A percentile compares a stretch with the other conserved stretches of the same genome.
phyloP scores from a whole-genome alignment of 2,888 invertebrate species.

The Apoda limacodes region DNA sequence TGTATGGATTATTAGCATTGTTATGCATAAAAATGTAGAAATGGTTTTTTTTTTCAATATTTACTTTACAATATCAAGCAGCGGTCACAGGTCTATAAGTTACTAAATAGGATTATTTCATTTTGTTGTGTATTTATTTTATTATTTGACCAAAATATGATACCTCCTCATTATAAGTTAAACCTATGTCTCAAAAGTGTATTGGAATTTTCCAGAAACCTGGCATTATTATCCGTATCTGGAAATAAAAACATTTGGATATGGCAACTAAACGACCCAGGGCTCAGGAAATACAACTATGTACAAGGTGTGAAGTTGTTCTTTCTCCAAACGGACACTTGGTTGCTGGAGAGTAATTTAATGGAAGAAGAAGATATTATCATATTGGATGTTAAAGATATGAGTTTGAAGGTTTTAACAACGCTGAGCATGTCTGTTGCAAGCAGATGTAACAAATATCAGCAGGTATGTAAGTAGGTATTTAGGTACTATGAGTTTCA shows the following conservation, averaged over 20 bases:
- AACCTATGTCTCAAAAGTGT: no score
- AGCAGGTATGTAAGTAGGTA: slow-evolving; percentile 57
- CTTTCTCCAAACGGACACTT: slow-evolving; percentile 39
- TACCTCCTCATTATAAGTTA: no score
- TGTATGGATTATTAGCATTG: no score
- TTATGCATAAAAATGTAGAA: no score
- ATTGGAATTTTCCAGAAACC: slow-evolving; percentile 36
- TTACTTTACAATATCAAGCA: no score
- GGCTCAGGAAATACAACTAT: slow-evolving; percentile 47
- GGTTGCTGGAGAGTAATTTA: slow-evolving; percentile 30
- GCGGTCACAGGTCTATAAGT: no score
- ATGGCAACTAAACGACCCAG: slow-evolving; percentile 57
- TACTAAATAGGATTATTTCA: no score
- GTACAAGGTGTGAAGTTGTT: slow-evolving; percentile 40
- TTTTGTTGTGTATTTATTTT: no score
- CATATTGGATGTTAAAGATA: slow-evolving; percentile 48
- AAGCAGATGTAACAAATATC: slow-evolving; percentile 71
- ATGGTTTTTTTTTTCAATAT: slow-evolving; percentile 1
- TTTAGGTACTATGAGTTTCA: no score
- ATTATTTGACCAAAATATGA: no score
- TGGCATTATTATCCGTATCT: slow-evolving; percentile 34
- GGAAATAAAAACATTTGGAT: slow-evolving; percentile 43
- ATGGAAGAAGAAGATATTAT: slow-evolving; percentile 39
- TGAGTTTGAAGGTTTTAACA: slow-evolving; percentile 46
- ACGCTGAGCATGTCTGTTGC: slow-evolving; percentile 76